Percentiles rank a stretch among this genome's conserved stretches.
Evolutionary conservation across 1,140 invertebrate species (phyloP).

Genomic region (Magallana angulata): DNA sequence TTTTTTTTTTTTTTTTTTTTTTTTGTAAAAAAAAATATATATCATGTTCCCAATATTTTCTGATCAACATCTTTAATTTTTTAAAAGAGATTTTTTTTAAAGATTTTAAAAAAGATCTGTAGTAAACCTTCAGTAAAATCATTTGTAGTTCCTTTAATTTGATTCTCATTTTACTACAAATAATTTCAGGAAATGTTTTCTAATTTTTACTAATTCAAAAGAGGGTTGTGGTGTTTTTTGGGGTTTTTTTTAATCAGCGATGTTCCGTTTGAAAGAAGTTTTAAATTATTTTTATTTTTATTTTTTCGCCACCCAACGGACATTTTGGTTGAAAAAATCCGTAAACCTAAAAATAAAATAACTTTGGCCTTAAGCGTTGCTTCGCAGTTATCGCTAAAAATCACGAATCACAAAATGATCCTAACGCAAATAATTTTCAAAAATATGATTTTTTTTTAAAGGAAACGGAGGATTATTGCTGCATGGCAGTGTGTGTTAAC

Average conservation of each 20-base stretch:
- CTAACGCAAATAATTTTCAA: conserved; percentile 16
- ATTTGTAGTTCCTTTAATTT: conserved; percentile 12
- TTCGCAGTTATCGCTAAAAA: background rate
- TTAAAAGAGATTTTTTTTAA: background rate
- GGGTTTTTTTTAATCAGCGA: background rate
- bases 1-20: background rate
- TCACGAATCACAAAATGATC: conserved; percentile 10
- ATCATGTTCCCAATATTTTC: conserved; percentile 10
- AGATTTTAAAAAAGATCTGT: background rate
- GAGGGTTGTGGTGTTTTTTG: conserved; percentile 8
- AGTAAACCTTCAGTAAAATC: conserved; percentile 7
- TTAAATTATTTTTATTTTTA: too few species aligned
- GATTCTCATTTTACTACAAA: conserved; percentile 11
- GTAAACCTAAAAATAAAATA: conserved; percentile 12
- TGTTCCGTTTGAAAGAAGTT: background rate
- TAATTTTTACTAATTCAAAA: conserved; percentile 4
- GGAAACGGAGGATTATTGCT: background rate
- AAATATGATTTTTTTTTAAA: conserved; percentile 17
- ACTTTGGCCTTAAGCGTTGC: conserved; percentile 8
- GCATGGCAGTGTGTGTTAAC: background rate
- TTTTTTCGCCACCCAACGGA: background rate
- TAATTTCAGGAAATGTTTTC: conserved; percentile 11
- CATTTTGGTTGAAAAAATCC: conserved; percentile 4
- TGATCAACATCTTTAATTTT: conserved; percentile 16
- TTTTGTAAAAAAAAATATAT: background rate